Evolutionary conservation across 2,113 vertebrate species (phyloP), one percentile per base, ranked within the genome.

Genomic region (Aphelocoma coerulescens): DNA sequence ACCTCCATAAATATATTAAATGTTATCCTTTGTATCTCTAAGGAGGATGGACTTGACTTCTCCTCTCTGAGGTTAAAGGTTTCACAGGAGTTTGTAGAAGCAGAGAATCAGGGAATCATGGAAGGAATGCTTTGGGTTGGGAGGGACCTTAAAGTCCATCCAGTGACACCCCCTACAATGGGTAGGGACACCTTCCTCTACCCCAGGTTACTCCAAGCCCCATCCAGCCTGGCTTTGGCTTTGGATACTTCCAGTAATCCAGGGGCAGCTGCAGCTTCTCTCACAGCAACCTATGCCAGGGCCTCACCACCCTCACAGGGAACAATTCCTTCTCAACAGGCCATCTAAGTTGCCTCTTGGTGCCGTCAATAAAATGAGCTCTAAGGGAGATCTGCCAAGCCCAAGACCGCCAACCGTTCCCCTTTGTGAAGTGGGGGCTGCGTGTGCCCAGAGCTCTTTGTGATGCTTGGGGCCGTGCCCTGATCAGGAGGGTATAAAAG

Each of bases 381-480:
- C 35, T 37, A 37, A 37, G 35, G 35, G 35, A 37, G 35, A 37
- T 37, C 35, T 37, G 35, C 35, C 35, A 37, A 37, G 35, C 35
- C 35, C 7, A 37, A 37, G 35, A 37, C 35, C 35, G 35, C 35
- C 4, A 7, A 15, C 7, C 4, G 0, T 30, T 43, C 2, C 23
- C 48, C 32, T 44, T 44, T 44, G 39, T 30, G 39, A 55, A 1
- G 1, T 30, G 19, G 9, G 46, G 26, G 32, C 14, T 35, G 49
- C 1, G 2, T 23, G 49, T 35, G 61, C 7, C 39, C 32, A 24
- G 26, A 24, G 2, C 37, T 49, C 39, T 17, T 23, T 35, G 33
- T 35, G 39, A 66, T 17, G 2, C 18, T 3, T 16, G 49, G 20
- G 49, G 19, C 19, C 1, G 0, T 0, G 4, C 49, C 39, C 41